A percentile compares a stretch with the other conserved stretches of the same genome.
Evolutionary conservation across 2,888 invertebrate genomes (phyloP).

Genomic region (Agriotes lineatus): DNA sequence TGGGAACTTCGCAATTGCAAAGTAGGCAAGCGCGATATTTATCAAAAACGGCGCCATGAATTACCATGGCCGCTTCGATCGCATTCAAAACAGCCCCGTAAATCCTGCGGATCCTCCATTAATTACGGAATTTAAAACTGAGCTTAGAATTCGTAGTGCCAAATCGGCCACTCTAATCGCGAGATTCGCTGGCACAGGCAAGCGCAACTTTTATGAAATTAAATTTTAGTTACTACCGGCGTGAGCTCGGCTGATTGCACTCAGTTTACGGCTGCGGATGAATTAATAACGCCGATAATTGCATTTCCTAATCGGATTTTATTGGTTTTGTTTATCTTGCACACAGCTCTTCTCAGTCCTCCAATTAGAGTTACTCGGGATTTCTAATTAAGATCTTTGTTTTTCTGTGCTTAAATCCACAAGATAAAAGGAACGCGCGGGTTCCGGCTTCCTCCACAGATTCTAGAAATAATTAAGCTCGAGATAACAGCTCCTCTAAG

Average conservation of each 20-base stretch:
- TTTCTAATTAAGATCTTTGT: slow-evolving; percentile 25
- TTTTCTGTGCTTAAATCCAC: slow-evolving; percentile 12
- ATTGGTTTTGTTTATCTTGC: slow-evolving; percentile 23
- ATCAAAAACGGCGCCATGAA: slow-evolving; percentile 23
- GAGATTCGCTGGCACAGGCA: slow-evolving; percentile 11
- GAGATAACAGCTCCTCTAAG: slow-evolving; percentile 13
- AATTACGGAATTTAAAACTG: slow-evolving; percentile 31
- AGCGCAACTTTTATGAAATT: slow-evolving; percentile 27
- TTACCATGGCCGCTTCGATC: slow-evolving; percentile 22
- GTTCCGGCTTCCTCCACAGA: background rate
- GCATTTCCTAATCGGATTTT: slow-evolving; percentile 23
- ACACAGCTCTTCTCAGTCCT: slow-evolving; percentile 14
- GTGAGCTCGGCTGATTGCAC: background rate
- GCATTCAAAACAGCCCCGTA: slow-evolving; percentile 30
- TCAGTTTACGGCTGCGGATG: slow-evolving; percentile 15
- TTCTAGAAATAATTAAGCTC: slow-evolving; percentile 14
- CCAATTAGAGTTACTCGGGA: slow-evolving; percentile 21
- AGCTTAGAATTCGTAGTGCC: slow-evolving; percentile 16
- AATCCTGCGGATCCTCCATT: slow-evolving; percentile 26
- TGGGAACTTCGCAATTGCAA: background rate
- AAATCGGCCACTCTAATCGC: slow-evolving; percentile 24
- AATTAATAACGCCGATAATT: slow-evolving; percentile 26
- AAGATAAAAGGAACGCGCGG: slow-evolving; percentile 7
- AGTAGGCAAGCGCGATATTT: slow-evolving; percentile 10
- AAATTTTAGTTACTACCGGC: slow-evolving; percentile 30